These are phyloP conservation scores for Ivindomyrus marchei DNA, from an alignment of 2,113 vertebrate species.

Conservation along the genomic window DNA sequence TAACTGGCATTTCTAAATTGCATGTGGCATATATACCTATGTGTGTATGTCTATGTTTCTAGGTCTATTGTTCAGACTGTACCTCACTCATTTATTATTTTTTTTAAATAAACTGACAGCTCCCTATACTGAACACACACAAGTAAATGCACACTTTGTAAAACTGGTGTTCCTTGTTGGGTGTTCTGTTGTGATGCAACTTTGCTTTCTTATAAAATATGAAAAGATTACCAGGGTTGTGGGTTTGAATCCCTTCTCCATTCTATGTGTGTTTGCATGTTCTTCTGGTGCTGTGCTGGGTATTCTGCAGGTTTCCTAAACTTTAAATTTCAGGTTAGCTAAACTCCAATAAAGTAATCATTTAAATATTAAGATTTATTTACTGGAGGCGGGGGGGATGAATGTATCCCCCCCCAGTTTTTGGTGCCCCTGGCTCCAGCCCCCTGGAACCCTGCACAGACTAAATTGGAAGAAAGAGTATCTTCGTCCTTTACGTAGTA, in stretches of 20 bases:
- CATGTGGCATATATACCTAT: background rate
- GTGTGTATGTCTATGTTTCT: background rate
- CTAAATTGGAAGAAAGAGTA: background rate
- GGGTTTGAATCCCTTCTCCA: background rate
- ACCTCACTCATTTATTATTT: background rate
- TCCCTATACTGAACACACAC: background rate
- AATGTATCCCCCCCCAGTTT: background rate
- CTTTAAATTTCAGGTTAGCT: background rate
- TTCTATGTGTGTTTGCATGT: background rate
- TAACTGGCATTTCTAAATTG: background rate
- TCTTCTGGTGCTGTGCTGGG: background rate
- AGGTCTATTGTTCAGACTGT: background rate
- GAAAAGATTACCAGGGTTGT: background rate
- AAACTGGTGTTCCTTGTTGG: background rate
- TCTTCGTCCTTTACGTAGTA: background rate
- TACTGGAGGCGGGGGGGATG: too few species aligned
- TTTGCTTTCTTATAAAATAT: too few species aligned
- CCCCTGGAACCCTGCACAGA: background rate
- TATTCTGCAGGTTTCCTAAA: background rate
- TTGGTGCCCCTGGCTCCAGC: background rate
- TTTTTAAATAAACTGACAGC: background rate
- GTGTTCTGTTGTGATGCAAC: background rate
- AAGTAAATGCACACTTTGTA: background rate
- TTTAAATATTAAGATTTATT: background rate
- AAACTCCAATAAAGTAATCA: background rate